phyloP scores from a whole-genome alignment of 2,797 vertebrate genomes.

The Okamejei kenojei region DNA sequence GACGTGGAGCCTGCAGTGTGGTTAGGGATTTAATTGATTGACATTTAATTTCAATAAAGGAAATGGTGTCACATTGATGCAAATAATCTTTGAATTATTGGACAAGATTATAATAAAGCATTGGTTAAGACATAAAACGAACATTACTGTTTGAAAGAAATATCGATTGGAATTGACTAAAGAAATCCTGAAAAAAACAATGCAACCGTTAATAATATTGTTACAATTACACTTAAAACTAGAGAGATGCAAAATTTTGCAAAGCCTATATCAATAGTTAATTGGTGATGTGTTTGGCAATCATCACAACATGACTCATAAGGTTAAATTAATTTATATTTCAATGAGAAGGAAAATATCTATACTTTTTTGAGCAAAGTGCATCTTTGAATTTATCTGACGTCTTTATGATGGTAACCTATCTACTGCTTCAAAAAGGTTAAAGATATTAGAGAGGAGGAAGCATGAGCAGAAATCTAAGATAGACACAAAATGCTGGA shows the following conservation, averaged over 20 bases:
- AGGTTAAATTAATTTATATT: not conserved
- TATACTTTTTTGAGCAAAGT: not conserved
- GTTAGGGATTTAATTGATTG: not conserved
- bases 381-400: not conserved
- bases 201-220: not conserved
- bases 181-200: not conserved
- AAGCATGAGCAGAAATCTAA: not conserved
- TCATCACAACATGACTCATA: not conserved
- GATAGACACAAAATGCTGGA: too few species aligned
- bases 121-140: not conserved
- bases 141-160: not conserved
- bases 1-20: not conserved
- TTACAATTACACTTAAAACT: not conserved
- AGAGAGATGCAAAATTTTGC: not conserved
- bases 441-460: not conserved
- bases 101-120: not conserved
- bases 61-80: not conserved
- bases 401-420: not conserved
- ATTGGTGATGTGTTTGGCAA: not conserved
- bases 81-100: not conserved
- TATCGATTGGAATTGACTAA: not conserved
- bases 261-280: not conserved
- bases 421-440: not conserved
- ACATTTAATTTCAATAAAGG: not conserved
- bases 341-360: not conserved